Evolutionary conservation across 2,888 invertebrate species (phyloP).

Genomic region (Trissolcus brochymenae): DNA sequence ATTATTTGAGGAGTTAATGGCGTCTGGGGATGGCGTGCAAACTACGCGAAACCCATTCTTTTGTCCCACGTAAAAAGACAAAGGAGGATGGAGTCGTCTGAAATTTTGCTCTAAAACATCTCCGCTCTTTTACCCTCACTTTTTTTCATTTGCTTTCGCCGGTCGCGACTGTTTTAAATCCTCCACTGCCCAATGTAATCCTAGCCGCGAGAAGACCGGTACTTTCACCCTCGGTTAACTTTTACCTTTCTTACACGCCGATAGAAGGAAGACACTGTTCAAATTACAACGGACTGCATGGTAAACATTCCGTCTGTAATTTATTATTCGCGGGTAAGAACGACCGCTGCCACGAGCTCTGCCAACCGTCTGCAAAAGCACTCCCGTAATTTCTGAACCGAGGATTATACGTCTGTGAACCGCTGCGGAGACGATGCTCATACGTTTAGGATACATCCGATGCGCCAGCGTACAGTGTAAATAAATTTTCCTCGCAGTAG

Average conservation of each 20-base stretch:
- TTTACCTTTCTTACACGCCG: slow-evolving; percentile 57
- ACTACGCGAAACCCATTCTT: slow-evolving; percentile 26
- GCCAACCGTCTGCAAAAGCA: slow-evolving; percentile 55
- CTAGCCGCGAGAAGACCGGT: slow-evolving; percentile 49
- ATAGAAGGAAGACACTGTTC: slow-evolving; percentile 53
- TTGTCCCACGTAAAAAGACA: slow-evolving; percentile 32
- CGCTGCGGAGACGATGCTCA: slow-evolving; percentile 25
- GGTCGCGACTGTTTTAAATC: slow-evolving; percentile 42
- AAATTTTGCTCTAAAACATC: slow-evolving; percentile 45
- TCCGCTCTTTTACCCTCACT: slow-evolving; percentile 33
- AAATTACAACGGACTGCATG: slow-evolving; percentile 59
- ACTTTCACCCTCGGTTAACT: slow-evolving; percentile 60
- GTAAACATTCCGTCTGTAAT: slow-evolving; percentile 57
- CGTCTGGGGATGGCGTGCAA: slow-evolving; percentile 31
- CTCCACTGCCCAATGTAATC: slow-evolving; percentile 52
- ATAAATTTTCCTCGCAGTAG: slow-evolving; percentile 41
- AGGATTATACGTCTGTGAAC: slow-evolving; percentile 44
- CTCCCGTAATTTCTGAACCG: slow-evolving; percentile 57
- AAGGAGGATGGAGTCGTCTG: slow-evolving; percentile 33
- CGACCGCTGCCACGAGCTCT: slow-evolving; percentile 45
- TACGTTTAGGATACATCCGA: slow-evolving; percentile 14
- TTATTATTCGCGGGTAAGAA: slow-evolving; percentile 54
- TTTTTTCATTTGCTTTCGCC: slow-evolving; percentile 43
- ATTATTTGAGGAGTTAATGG: slow-evolving; percentile 52
- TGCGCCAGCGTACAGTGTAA: slow-evolving; percentile 27